Conservation (phyloP, 30 jellyfish, hydroid and myxozoan genomes). For the Cassiopea xamachana region DNA sequence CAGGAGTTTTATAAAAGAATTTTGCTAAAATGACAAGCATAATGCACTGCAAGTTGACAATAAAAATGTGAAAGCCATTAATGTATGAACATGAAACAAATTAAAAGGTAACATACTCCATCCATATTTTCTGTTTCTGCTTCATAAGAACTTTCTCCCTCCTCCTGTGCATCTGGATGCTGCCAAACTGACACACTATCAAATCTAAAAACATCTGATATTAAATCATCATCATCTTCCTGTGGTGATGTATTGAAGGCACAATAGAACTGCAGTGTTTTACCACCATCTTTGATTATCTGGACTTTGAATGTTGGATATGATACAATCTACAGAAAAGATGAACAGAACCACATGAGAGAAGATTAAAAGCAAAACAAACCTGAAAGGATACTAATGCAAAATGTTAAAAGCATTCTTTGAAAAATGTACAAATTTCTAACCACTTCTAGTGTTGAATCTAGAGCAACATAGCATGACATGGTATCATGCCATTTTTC, state of each 20-base stretch:
- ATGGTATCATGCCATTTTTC: no score
- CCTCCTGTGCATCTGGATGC: slow-evolving; percentile 62
- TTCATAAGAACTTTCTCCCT: slow-evolving; percentile 68
- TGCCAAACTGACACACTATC: slow-evolving; percentile 80
- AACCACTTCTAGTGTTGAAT: no score
- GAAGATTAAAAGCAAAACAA: not conserved
- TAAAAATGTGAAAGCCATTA: no score
- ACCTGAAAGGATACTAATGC: not conserved
- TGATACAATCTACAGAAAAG: slow-evolving; percentile 71
- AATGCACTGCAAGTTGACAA: no score
- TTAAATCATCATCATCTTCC: slow-evolving; percentile 70
- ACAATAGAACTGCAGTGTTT: slow-evolving; percentile 76
- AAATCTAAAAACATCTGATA: slow-evolving; percentile 73
- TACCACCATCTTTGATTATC: slow-evolving; percentile 82
- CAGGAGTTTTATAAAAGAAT: no score
- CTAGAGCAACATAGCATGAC: no score
- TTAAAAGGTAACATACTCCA: slow-evolving; percentile 51
- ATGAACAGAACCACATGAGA: not conserved
- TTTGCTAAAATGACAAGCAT: no score
- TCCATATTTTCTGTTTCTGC: slow-evolving; percentile 98
- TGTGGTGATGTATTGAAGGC: slow-evolving; percentile 65
- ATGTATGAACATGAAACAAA: not conserved
- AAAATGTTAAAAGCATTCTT: no score
- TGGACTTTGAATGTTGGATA: slow-evolving; percentile 89
- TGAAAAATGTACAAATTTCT: no score